Evolutionary conservation across 2,797 vertebrate genomes (phyloP), one percentile per base, ranked within the genome.

Genomic region (Aphelocoma californica): DNA sequence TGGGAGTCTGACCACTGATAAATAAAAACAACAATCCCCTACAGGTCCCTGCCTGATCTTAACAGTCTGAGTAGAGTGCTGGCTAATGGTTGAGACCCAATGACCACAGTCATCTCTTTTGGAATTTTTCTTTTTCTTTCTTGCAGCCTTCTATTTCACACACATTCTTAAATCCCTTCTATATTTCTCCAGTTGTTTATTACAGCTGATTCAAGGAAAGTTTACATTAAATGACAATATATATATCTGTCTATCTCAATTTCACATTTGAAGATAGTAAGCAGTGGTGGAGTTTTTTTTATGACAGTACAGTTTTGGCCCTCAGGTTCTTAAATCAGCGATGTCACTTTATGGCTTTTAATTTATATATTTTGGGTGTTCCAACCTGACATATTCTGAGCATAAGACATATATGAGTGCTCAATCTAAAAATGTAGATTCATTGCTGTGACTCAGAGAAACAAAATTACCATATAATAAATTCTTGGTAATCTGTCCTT

Each of bases 401-500:
- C 72, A 34, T 44, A 45, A 94, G 89, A 95, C 81, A 69, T 78
- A 81, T 86, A 90, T 77, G 65, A 95, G 26, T 64, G 40, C 81
- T 93, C 45, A 34, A 47, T 94, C 97, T 96, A 89, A 96, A 97
- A 95, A 90, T 82, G 93, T 91, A 88, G 74, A 93, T 91, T 95
- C 57, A 86, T 89, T 89, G 77, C 60, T 77, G 53, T 92, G 94
- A 96, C 93, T 97, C 88, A 88, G 83, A 94, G 87, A 92, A 96
- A 91, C 84, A 87, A 89, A 97, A 96, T 96, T 93, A 94, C 51
- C 60, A 40, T 96, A 90, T 92, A 94, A 85, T 95, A 97, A 97
- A 95, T 95, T 96, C 92, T 80, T 90, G 82, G 93, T 96, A 90
- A 96, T 96, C 89, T 92, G 23, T 93, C 88, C 97, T 92, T 97